Evolutionary conservation across 2,888 invertebrate genomes (phyloP), one percentile per base, ranked within the genome.

Genomic region (Eilema caniola): DNA sequence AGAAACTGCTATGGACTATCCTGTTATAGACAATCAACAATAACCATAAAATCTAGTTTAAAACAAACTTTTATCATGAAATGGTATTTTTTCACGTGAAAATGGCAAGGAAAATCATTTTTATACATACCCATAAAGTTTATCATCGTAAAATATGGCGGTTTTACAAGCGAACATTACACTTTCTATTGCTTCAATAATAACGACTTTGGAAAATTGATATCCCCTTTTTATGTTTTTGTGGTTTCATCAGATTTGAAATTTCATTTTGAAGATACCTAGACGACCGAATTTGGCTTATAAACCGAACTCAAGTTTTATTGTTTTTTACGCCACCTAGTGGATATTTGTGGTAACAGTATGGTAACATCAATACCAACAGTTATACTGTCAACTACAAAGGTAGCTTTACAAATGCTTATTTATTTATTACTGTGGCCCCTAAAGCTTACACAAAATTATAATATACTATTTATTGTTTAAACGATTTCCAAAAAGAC

Each of bases 101-200:
- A 82, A 80, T 69, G 62, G 74, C 64, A 53, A 64, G 64, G 59
- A 75, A 82, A 74, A 74, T 71, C 62, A 74, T 70, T 80, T 80
- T 81, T 81, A 81, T 80, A 74, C 31, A 20, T 20, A 24, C 23
- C 66, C 61, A 74, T 82, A 77, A 81, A 81, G 16, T 74, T 77
- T 75, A 82, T 70, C 72, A 74, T 73, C 73, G 77, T 77, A 73
- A 77, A 82, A 76, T 76, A 82, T 77, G 75, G 70, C 73, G 72
- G 74, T 81, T 82, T 76, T 78, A 79, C 71, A 77, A 71, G 71
- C 71, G 37, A 62, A 61, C 70, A 66, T 71, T 79, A 82, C 69
- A 74, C 56, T 77, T 73, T 79, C 77, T 80, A 82, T 73, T 82
- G 74, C 82, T 74, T n/a, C 62, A 25, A 65, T 74, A 77, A 80